Base-by-base conservation (phyloP, 2,113 vertebrate species). In the Phylloscopus trochiloides region DNA sequence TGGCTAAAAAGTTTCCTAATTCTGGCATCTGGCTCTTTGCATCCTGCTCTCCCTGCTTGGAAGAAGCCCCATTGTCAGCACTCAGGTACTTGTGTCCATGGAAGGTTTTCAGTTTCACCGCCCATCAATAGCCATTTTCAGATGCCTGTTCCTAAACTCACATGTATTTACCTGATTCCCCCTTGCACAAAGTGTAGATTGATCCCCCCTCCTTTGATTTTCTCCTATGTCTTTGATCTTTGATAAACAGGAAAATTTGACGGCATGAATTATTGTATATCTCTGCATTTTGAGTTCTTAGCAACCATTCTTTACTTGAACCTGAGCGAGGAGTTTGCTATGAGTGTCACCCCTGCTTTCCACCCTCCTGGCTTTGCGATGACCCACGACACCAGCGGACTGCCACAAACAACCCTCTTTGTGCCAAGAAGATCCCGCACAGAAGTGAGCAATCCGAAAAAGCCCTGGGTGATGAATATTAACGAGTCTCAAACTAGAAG, bases 381-480 rank as follows among this genome's bases (percentile, higher is more conserved):
- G 86, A 55, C 47, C 82, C 62, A 5, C 3, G 40, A 50, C 57
- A 58, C 26, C 88, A 50, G 43, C 71, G 32, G 61, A 58, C 47
- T 2, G 32, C 86, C 76, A 4, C 70, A n/a, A 67, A 2, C 68
- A 19, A 13, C 58, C 76, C 61, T 50, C 84, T 85, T 94, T 70
- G 75, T 83, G 88, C 93, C 86, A 43, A 36, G 75, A 80, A 70
- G 90, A 90, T 92, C 18, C 1, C 8, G 21, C 67, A 29, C 81
- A 63, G 78, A 97, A 95, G 67, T 94, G 95, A 97, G 92, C 94
- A 94, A 43, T 92, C 88, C 68, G 14, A n/a, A n/a, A 84, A 84
- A 94, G 79, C 79, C 63, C 86, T 65, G 65, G 32, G 25, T 86
- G 88, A 96, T 96, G 92, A 94, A 94, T 96, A 92, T 95, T 93